A percentile compares a stretch with the other conserved stretches of the same genome.
Evolutionary conservation across 1,140 invertebrate species (phyloP).

Genomic region (Rhopalosiphum padi): DNA sequence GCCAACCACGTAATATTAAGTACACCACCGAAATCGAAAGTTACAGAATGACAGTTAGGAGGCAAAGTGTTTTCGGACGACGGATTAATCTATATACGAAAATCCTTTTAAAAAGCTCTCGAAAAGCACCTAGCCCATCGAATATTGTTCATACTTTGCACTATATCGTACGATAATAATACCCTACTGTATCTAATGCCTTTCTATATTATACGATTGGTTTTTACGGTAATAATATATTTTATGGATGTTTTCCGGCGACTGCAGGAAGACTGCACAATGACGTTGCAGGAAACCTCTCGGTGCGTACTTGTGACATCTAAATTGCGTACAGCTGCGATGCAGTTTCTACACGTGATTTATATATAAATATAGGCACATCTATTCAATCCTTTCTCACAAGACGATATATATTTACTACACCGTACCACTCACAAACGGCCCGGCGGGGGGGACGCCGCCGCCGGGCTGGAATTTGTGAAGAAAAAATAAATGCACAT

Average conservation of each 20-base stretch:
- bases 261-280: constrained; percentile 1
- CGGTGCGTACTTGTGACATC: neutral
- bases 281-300: neutral
- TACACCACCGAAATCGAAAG: no score
- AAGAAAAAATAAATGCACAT: neutral
- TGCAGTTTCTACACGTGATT: neutral
- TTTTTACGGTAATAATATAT: neutral
- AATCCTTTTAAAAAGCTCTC: neutral
- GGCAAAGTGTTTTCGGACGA: neutral
- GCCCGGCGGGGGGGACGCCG: neutral
- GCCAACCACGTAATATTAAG: neutral
- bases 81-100: neutral
- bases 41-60: neutral
- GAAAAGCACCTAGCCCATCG: neutral
- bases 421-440: neutral
- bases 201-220: neutral
- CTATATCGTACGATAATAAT: no score
- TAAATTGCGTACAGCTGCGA: constrained; percentile 3
- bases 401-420: constrained; percentile 17
- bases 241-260: neutral
- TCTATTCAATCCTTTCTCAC: neutral
- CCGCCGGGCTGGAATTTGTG: neutral
- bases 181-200: no score
- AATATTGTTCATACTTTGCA: neutral
- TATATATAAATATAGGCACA: neutral